phyloP scores from a whole-genome alignment of 2,888 invertebrate species.

The Seira sanloemensis region DNA sequence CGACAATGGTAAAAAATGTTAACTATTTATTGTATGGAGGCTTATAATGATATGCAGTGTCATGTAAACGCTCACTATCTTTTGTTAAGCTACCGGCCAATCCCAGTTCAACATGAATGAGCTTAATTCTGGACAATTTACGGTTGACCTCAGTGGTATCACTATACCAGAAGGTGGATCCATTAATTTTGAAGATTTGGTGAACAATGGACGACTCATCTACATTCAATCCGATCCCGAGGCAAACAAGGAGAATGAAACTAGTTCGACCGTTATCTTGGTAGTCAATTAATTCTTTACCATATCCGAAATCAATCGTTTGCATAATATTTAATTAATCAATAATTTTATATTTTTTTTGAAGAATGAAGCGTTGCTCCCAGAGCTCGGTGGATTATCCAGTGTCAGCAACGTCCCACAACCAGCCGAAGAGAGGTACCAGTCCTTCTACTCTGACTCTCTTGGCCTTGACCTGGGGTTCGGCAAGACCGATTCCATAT shows the following conservation, averaged over 20 bases:
- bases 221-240: constrained; percentile 56
- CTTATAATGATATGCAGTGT: too few species aligned
- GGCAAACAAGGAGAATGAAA: constrained; percentile 56
- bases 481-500: constrained; percentile 23
- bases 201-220: constrained; percentile 44
- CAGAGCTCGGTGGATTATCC: neutral
- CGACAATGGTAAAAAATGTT: constrained; percentile 20
- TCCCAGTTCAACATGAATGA: constrained; percentile 30
- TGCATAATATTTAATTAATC: too few species aligned
- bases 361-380: constrained; percentile 19
- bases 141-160: constrained; percentile 50
- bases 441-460: constrained; percentile 18
- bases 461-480: constrained; percentile 7
- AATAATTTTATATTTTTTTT: too few species aligned
- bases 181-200: constrained; percentile 50
- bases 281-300: too few species aligned
- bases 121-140: constrained; percentile 50
- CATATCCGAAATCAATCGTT: too few species aligned
- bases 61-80: neutral
- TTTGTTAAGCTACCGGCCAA: neutral
- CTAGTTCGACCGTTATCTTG: constrained; percentile 18
- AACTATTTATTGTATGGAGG: too few species aligned
- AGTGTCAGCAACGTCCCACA: neutral
- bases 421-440: neutral
- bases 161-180: constrained; percentile 49